Evolutionary conservation across 2,113 vertebrate species (phyloP).

Genomic region (Chloroceryle aenea): DNA sequence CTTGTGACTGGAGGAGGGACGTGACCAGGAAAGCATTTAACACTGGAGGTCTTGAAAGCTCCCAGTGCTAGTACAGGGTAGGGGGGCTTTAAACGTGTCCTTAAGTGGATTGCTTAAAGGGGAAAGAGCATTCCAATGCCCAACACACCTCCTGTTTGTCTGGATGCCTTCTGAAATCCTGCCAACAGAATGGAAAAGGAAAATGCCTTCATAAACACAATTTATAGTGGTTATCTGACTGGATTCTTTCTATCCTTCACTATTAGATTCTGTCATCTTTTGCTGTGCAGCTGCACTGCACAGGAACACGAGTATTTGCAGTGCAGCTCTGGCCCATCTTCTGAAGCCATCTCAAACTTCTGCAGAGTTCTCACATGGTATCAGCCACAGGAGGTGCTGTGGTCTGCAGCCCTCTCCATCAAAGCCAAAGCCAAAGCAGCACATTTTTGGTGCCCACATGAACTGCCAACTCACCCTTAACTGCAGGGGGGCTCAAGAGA

Average conservation of each 20-base stretch:
- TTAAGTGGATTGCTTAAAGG: neutral
- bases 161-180: neutral
- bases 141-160: neutral
- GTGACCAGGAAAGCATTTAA: neutral
- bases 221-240: neutral
- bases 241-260: neutral
- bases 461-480: neutral
- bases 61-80: neutral
- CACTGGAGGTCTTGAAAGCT: neutral
- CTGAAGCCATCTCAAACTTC: neutral
- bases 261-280: neutral
- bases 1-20: neutral
- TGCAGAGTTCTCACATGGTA: neutral
- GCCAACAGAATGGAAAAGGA: neutral
- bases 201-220: neutral
- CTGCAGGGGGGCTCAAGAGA: neutral
- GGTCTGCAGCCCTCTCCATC: neutral
- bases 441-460: neutral
- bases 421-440: neutral
- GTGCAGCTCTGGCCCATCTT: neutral
- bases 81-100: neutral
- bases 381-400: neutral
- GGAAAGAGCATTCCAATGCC: neutral
- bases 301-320: neutral
- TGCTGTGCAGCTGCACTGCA: neutral